These are phyloP conservation scores for Micropterix aruncella DNA, from an alignment of 2,888 invertebrate genomes.

Conservation along the genomic window DNA sequence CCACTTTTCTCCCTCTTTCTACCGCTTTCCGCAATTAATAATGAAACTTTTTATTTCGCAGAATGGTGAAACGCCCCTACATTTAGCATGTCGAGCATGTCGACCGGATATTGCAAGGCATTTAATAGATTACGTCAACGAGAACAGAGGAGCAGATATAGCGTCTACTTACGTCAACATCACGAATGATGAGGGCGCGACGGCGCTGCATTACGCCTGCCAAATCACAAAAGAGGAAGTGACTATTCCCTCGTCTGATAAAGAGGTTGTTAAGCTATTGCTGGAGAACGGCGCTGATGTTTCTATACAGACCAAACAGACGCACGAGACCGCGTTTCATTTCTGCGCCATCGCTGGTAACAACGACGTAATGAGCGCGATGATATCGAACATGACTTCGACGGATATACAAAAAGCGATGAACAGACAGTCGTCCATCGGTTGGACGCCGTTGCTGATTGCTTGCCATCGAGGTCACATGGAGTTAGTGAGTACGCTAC, in stretches of 20 bases:
- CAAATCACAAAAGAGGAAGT: slow-evolving; percentile 77
- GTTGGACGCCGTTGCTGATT: slow-evolving; percentile 95
- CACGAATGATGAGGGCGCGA: slow-evolving; percentile 84
- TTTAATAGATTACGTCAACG: slow-evolving; percentile 71
- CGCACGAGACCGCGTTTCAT: slow-evolving; percentile 90
- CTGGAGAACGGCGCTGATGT: slow-evolving; percentile 89
- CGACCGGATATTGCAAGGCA: slow-evolving; percentile 76
- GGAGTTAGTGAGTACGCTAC: slow-evolving; percentile 78
- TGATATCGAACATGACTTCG: slow-evolving; percentile 81
- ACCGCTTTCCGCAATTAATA: not conserved
- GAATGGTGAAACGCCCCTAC: slow-evolving; percentile 91
- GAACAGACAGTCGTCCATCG: slow-evolving; percentile 85
- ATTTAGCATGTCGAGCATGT: slow-evolving; percentile 82
- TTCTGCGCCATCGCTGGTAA: slow-evolving; percentile 91
- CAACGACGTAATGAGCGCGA: slow-evolving; percentile 87
- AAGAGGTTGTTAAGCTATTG: slow-evolving; percentile 80
- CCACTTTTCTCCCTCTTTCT: not conserved
- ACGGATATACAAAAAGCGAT: slow-evolving; percentile 87
- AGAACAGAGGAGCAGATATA: slow-evolving; percentile 58
- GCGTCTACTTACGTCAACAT: slow-evolving; percentile 80
- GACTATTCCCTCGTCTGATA: slow-evolving; percentile 52
- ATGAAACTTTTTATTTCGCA: slow-evolving; percentile 23
- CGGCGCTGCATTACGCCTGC: slow-evolving; percentile 88
- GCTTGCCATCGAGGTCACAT: slow-evolving; percentile 94
- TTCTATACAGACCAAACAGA: slow-evolving; percentile 67